Percentiles rank a stretch among this genome's conserved stretches.
Conservation (phyloP, 2,113 vertebrate species). For the Aepyceros melampus region DNA sequence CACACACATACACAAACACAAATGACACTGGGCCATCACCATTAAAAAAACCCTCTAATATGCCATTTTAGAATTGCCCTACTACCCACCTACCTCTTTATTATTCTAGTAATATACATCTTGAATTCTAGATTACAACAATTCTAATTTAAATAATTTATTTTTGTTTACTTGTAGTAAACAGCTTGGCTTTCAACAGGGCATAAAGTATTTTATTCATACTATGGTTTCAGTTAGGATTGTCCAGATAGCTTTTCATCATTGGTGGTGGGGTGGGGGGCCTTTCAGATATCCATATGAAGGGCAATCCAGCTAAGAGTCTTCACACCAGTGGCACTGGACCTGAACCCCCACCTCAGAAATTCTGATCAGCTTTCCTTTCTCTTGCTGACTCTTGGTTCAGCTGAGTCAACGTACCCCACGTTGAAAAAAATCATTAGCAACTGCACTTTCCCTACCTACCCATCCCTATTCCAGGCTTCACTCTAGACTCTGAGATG, state of each 20-base stretch:
- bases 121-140: not conserved
- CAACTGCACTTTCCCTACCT: not conserved
- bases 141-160: not conserved
- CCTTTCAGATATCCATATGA: not conserved
- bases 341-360: not conserved
- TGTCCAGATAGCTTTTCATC: not conserved
- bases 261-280: not conserved
- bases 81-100: not conserved
- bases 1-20: not conserved
- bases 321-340: not conserved
- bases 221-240: not conserved
- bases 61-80: not conserved
- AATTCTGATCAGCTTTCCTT: not conserved
- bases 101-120: not conserved
- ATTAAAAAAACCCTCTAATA: not conserved
- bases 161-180: not conserved
- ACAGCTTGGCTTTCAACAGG: not conserved
- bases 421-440: not conserved
- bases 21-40: not conserved
- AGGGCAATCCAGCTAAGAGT: not conserved
- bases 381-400: not conserved
- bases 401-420: not conserved
- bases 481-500: not conserved
- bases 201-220: not conserved
- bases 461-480: not conserved